These are phyloP conservation scores for Pelodiscus sinensis DNA, from an alignment of 2,113 vertebrate genomes.

Conservation along the genomic window DNA sequence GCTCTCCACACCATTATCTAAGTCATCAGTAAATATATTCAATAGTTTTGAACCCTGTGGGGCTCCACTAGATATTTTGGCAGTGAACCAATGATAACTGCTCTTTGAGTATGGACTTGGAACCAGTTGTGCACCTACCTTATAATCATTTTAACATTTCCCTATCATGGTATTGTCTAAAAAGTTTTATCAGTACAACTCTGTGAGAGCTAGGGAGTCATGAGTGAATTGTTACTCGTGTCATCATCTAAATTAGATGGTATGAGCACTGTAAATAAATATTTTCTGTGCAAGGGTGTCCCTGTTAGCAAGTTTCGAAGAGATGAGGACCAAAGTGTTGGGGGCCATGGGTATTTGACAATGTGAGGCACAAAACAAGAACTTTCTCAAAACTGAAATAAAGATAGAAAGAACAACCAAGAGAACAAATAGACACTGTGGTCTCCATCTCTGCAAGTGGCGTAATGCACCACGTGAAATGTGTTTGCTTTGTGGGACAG, in stretches of 20 bases:
- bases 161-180: not conserved
- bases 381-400: not conserved
- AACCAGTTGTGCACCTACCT: not conserved
- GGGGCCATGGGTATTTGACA: not conserved
- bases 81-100: not conserved
- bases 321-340: fast-evolving
- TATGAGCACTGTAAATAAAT: not conserved
- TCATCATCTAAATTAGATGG: not conserved
- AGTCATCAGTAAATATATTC: not conserved
- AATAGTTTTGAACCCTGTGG: not conserved
- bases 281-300: not conserved
- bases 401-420: fast-evolving
- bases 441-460: not conserved
- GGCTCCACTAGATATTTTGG: not conserved
- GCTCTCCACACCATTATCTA: not conserved
- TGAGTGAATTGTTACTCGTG: not conserved
- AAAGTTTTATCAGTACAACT: not conserved
- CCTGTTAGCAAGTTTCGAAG: fast-evolving
- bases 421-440: not conserved
- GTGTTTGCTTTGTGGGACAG: not conserved
- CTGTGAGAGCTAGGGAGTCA: not conserved
- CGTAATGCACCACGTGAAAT: not conserved
- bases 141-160: not conserved
- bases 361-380: not conserved
- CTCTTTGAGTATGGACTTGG: not conserved